phyloP scores from a whole-genome alignment of 30 jellyfish, hydroid and myxozoan species.

The Aurelia sp. region DNA sequence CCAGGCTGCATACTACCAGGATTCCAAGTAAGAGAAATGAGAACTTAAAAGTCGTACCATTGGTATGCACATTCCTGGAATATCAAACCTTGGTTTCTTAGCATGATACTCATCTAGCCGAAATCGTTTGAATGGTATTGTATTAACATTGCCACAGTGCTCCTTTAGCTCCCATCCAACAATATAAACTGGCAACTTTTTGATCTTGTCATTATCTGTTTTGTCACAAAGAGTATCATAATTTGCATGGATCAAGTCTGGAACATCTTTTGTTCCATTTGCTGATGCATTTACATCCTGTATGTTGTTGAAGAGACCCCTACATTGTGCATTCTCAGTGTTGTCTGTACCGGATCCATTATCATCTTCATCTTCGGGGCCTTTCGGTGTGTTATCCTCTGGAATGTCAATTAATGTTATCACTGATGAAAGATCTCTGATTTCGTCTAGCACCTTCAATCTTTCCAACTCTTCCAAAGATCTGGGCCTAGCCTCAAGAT shows the following conservation, averaged over 20 bases:
- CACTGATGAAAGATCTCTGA: constrained; percentile 31
- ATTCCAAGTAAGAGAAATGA: too few relatives aligned
- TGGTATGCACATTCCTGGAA: constrained; percentile 77
- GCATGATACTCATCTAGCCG: constrained; percentile 36
- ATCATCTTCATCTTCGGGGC: constrained; percentile 71
- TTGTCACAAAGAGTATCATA: constrained; percentile 47
- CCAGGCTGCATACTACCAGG: too few relatives aligned
- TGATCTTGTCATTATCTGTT: constrained; percentile 26
- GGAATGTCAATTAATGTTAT: constrained; percentile 38
- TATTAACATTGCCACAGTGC: constrained; percentile 46
- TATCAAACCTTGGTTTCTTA: constrained; percentile 58
- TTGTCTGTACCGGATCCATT: constrained; percentile 38
- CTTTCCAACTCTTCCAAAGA: constrained; percentile 2
- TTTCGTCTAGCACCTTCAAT: constrained; percentile 14
- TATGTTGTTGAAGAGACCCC: constrained; percentile 14
- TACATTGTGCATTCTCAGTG: not conserved
- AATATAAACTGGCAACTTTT: constrained; percentile 55
- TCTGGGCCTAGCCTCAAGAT: constrained; percentile 25
- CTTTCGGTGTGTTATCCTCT: constrained; percentile 68
- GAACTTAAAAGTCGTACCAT: constrained; percentile 28
- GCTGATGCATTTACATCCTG: constrained; percentile 29
- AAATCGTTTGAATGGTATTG: constrained; percentile 57
- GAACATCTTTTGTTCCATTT: constrained; percentile 14
- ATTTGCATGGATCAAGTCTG: constrained; percentile 54
- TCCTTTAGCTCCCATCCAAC: constrained; percentile 72